A percentile compares a stretch with the other conserved stretches of the same genome.
Conservation (phyloP, 2,888 invertebrate species). For the Xestia sexstrigata region DNA sequence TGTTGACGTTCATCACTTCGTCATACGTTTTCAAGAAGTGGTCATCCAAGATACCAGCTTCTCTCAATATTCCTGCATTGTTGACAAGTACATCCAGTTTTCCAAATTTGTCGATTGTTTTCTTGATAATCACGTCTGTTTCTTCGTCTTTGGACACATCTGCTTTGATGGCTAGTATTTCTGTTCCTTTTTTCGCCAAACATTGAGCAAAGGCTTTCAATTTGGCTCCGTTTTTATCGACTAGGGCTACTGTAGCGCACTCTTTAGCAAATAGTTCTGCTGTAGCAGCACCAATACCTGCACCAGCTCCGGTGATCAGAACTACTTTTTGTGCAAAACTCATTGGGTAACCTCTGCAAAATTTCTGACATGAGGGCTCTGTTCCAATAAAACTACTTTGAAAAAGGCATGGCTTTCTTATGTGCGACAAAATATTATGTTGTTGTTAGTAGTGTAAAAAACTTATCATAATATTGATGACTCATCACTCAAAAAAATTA, state of each 20-base stretch:
- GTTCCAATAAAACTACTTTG: neutral
- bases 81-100: conserved; percentile 58
- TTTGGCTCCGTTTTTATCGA: conserved; percentile 73
- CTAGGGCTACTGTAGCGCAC: conserved; percentile 72
- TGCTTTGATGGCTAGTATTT: conserved; percentile 47
- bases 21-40: conserved; percentile 59
- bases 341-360: conserved; percentile 58
- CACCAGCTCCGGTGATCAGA: conserved; percentile 74
- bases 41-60: conserved; percentile 36
- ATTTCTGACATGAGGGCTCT: neutral
- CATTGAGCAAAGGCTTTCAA: conserved; percentile 65
- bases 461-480: too few species aligned
- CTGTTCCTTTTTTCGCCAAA: conserved; percentile 58
- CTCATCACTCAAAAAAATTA: neutral
- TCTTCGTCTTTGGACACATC: conserved; percentile 49
- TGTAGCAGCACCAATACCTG: conserved; percentile 76
- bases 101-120: conserved; percentile 51
- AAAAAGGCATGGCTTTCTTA: too few species aligned
- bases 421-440: too few species aligned
- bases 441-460: too few species aligned
- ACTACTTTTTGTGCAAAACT: conserved; percentile 76
- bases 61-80: conserved; percentile 35
- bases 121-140: conserved; percentile 23
- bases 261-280: conserved; percentile 73
- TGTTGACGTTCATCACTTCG: conserved; percentile 63